A percentile compares a stretch with the other conserved stretches of the same genome.
These are phyloP conservation scores for Drosophila jambulina DNA, from an alignment of 1,140 invertebrate genomes.

Conservation along the genomic window DNA sequence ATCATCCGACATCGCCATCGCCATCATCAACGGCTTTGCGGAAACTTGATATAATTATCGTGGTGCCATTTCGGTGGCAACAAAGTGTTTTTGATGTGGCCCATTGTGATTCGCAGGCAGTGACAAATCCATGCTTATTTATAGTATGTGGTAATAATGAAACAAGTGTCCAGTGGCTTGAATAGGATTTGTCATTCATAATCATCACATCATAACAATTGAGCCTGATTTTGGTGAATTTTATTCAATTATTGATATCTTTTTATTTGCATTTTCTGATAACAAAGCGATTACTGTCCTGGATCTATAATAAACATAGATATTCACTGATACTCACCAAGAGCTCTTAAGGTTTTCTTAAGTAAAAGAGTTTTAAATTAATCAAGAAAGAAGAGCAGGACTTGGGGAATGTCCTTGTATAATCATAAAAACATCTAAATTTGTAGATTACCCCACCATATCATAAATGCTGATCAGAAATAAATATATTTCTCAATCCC, in stretches of 20 bases:
- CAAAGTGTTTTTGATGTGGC: conserved; percentile 5
- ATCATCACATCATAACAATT: too few relatives aligned
- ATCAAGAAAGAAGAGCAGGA: too few relatives aligned
- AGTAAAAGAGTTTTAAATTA: too few relatives aligned
- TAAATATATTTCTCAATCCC: neutral
- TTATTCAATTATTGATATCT: neutral
- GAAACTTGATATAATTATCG: conserved; percentile 35
- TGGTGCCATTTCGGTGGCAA: conserved; percentile 12
- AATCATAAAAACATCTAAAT: neutral
- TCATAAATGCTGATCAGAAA: neutral
- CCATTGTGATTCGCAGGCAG: conserved; percentile 4
- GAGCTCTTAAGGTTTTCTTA: too few relatives aligned
- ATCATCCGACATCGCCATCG: conserved; percentile 32
- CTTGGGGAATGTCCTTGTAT: too few relatives aligned
- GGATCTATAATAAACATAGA: too few relatives aligned
- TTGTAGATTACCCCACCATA: neutral
- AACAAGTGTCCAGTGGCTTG: neutral
- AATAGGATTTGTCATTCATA: neutral
- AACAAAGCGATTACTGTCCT: rapidly evolving
- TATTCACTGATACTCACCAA: too few relatives aligned
- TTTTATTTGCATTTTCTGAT: too few relatives aligned
- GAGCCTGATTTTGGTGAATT: too few relatives aligned
- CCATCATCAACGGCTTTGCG: conserved; percentile 3
- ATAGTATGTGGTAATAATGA: neutral
- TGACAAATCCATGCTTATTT: neutral